Conservation (phyloP, 2,797 vertebrate species). For the Botia almorhae region DNA sequence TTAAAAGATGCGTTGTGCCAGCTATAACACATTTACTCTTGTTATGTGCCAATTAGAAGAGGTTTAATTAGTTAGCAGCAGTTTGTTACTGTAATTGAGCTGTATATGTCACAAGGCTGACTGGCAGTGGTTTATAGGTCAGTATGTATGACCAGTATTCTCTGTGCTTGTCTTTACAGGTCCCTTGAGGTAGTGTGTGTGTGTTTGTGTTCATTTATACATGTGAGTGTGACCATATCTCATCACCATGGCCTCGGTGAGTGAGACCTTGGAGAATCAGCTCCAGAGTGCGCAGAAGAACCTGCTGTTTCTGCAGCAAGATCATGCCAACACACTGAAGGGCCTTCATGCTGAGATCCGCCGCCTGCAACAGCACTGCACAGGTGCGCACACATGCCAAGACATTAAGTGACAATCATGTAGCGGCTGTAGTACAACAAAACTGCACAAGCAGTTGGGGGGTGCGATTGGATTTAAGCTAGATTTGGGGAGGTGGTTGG, state of each 20-base stretch:
- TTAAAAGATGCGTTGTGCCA: background rate
- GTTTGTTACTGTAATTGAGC: background rate
- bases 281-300: constrained; percentile 97
- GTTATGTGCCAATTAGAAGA: background rate
- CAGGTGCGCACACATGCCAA: constrained; percentile 76
- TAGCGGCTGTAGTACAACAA: background rate
- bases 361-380: constrained; percentile 95
- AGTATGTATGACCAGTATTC: background rate
- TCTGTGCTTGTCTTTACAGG: constrained; percentile 36
- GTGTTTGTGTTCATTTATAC: constrained; percentile 38
- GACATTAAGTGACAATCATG: background rate
- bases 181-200: constrained; percentile 20
- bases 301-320: constrained; percentile 95
- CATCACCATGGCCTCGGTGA: constrained; percentile 85
- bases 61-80: background rate
- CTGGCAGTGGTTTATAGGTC: background rate
- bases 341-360: constrained; percentile 93
- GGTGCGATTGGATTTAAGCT: no score
- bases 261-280: constrained; percentile 92
- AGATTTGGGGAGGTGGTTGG: no score
- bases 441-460: background rate
- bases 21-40: background rate
- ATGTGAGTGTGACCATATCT: constrained; percentile 45
- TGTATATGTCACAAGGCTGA: background rate
- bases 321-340: constrained; percentile 90